These are phyloP conservation scores for Leptopterna dolabrata DNA, from an alignment of 2,888 invertebrate species.

Conservation along the genomic window DNA sequence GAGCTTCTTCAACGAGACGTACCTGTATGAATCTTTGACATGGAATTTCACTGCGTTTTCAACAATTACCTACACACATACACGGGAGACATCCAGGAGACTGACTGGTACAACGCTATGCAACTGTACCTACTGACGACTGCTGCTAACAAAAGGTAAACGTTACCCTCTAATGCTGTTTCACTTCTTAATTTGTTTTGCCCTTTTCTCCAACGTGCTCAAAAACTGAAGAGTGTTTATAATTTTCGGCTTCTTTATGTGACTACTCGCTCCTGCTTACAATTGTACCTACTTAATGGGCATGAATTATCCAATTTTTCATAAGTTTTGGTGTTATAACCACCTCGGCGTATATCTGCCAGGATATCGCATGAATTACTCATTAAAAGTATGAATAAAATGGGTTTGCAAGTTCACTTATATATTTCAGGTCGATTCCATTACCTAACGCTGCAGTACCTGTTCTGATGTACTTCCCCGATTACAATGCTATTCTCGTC, in stretches of 20 bases:
- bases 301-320: not conserved
- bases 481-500: slow-evolving; percentile 59
- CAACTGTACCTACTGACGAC: not conserved
- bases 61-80: not conserved
- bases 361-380: not conserved
- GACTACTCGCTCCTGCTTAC: not conserved
- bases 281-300: not conserved
- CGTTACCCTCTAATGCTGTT: not conserved
- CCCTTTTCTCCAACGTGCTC: not conserved
- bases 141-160: not conserved
- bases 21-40: no score
- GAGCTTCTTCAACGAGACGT: no score
- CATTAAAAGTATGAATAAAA: not conserved
- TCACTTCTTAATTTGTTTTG: not conserved
- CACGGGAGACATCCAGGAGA: not conserved
- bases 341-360: not conserved
- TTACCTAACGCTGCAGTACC: slow-evolving; percentile 50
- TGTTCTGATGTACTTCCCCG: slow-evolving; percentile 61
- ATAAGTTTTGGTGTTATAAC: not conserved
- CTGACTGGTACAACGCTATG: not conserved
- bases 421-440: slow-evolving; percentile 53
- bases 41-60: no score
- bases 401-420: slow-evolving; percentile 42
- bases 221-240: not conserved
- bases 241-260: not conserved